phyloP scores from a whole-genome alignment of 2,797 vertebrate genomes.

The Anableps anableps region DNA sequence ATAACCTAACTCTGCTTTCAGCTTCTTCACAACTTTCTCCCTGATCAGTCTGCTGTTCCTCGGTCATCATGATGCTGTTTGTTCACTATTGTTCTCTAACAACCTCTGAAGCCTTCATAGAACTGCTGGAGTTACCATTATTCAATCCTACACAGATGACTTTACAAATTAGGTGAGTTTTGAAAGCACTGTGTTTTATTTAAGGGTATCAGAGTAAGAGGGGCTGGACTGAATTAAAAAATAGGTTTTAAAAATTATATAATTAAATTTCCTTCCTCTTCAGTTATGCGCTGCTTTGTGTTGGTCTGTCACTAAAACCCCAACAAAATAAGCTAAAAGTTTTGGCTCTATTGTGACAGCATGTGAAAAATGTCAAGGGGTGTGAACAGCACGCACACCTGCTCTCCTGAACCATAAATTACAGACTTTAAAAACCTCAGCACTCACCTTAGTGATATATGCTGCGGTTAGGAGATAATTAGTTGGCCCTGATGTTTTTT shows the following conservation, averaged over 20 bases:
- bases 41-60: background rate
- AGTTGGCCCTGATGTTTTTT: slow-evolving; percentile 2
- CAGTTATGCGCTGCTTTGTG: background rate
- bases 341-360: background rate
- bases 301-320: background rate
- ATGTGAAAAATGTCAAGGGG: background rate
- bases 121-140: no score
- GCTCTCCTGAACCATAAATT: background rate
- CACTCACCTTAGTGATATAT: background rate
- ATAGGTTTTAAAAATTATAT: background rate
- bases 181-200: background rate
- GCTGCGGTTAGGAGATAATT: background rate
- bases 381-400: background rate
- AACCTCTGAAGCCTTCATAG: no score
- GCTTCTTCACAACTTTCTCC: background rate
- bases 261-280: background rate
- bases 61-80: background rate
- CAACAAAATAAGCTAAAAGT: background rate
- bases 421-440: background rate
- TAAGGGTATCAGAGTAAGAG: background rate
- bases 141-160: background rate
- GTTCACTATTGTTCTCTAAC: background rate
- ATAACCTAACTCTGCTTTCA: background rate
- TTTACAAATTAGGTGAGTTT: background rate
- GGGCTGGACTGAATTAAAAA: background rate